Base-by-base conservation (phyloP, 2,797 vertebrate species). In the Hylomyscus alleni region DNA sequence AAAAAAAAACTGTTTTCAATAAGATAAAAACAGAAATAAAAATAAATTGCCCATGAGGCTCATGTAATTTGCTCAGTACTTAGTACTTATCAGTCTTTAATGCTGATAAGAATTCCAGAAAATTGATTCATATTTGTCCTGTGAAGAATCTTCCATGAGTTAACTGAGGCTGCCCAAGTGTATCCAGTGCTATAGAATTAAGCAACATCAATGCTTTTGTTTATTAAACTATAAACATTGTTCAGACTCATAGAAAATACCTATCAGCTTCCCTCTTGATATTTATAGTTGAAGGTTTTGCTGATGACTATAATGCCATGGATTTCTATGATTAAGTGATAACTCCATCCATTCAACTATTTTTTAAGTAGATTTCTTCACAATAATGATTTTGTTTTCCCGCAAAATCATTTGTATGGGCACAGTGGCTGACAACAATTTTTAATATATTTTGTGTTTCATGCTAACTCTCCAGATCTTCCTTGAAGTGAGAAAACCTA, bases 231-330 rank as follows among this genome's bases (percentile, higher is more conserved):
- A 15, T 81, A 58, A 78, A 83, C 40, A 93, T 83, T 78, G 40
- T 90, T 87, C 65, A 4, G 72, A 9, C 1, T 31, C 37, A 1
- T 60, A 37, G 89, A 65, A 81, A 85, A 86, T 89, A 65, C 2
- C 52, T 44, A 47, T 62, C 93, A 40, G 5, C 19, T 58, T 78
- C 37, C 60, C 15, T 92, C 24, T 86, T 89, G 67, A 76, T 29
- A 89, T 86, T 95, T 87, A 75, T 54, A 12, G n/a, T 95, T 91
- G 44, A 83, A 92, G 8, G 40, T 40, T 95, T 31, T 82, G 15
- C 72, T 78, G 40, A 62, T 6, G 20, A 40, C 26, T 72, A 92
- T 67, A 13, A 47, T n/a, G 15, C 87, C 52, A 95, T 31, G 78
- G 34, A 92, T 62, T 37, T 44, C 20, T 31, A 91, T 50, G n/a